Percentiles rank a stretch among this genome's conserved stretches.
Conservation (phyloP, 1,140 invertebrate species). For the Drosophila pruinosa region DNA sequence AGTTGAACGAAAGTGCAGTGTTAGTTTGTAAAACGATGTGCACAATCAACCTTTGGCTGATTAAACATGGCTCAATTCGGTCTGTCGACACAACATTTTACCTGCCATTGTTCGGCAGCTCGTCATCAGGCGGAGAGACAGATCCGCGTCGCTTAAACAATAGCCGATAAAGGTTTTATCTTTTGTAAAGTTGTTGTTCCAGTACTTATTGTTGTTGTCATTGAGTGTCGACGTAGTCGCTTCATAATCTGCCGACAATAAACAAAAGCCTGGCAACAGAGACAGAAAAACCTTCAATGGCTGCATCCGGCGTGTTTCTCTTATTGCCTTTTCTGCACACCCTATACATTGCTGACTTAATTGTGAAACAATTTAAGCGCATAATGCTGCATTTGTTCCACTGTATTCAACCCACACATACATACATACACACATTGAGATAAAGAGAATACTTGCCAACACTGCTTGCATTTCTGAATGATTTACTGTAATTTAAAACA, state of each 20-base stretch:
- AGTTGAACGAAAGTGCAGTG: background rate
- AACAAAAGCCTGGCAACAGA: constrained; percentile 53
- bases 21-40: constrained; percentile 10
- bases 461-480: constrained; percentile 36
- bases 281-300: constrained; percentile 27
- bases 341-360: constrained; percentile 42
- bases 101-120: constrained; percentile 38
- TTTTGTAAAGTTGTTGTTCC: constrained; percentile 9
- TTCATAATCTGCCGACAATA: constrained; percentile 70
- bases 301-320: background rate
- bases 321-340: background rate
- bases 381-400: constrained; percentile 50
- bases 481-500: constrained; percentile 68
- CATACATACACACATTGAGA: background rate
- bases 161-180: constrained; percentile 69
- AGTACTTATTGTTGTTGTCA: background rate
- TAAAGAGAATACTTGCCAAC: background rate
- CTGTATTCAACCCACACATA: constrained; percentile 13
- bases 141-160: constrained; percentile 42
- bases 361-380: constrained; percentile 71
- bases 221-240: constrained; percentile 40
- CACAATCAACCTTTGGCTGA: constrained; percentile 27
- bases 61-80: constrained; percentile 38
- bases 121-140: constrained; percentile 8
- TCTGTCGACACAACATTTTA: constrained; percentile 2